phyloP scores from a whole-genome alignment of 2,797 vertebrate genomes.

The Garrulus glandarius region DNA sequence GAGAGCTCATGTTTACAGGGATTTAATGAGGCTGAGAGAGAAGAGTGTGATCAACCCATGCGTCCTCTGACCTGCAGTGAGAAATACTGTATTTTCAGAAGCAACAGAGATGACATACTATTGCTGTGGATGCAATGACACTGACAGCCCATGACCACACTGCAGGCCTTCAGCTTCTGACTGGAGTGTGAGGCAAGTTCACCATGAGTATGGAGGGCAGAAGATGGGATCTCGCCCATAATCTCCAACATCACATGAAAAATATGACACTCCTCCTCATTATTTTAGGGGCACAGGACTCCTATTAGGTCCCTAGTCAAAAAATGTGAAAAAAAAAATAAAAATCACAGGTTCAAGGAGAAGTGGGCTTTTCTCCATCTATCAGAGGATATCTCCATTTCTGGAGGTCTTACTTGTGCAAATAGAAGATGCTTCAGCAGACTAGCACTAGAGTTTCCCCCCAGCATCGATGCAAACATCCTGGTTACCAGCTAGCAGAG shows the following conservation, averaged over 20 bases:
- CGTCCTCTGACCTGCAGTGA: neutral
- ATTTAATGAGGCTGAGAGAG: neutral
- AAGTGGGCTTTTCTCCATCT: neutral
- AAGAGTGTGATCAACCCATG: neutral
- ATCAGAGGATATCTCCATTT: neutral
- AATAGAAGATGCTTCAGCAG: neutral
- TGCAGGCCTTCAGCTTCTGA: neutral
- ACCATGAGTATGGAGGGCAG: neutral
- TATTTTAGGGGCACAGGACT: neutral
- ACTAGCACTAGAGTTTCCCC: neutral
- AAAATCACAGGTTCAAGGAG: neutral
- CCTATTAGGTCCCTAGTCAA: neutral
- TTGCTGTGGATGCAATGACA: neutral
- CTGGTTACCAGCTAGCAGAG: neutral
- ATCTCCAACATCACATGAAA: neutral
- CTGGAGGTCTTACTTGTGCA: neutral
- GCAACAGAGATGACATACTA: fast-evolving
- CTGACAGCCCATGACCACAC: neutral
- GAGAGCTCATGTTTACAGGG: neutral
- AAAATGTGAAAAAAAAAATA: neutral
- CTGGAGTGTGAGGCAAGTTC: neutral
- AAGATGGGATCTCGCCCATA: neutral
- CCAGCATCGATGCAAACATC: neutral
- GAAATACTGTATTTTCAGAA: neutral
- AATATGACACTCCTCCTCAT: neutral